Evolutionary conservation across 1,140 invertebrate species (phyloP).

Genomic region (Melipona quadrifasciata): DNA sequence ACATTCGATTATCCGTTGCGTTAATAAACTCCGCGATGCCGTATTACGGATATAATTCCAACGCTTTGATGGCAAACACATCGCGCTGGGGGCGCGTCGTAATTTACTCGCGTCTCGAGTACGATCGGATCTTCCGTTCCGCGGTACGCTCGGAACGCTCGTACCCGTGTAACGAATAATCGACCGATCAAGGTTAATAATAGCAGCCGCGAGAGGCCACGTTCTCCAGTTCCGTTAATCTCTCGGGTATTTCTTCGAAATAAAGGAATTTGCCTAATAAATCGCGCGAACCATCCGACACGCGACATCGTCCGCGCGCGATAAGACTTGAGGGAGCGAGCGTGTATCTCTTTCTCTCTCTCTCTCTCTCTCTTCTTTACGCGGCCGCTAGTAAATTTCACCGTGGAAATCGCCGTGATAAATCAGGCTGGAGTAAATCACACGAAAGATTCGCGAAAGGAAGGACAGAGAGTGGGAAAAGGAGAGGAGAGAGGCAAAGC

Average conservation of each 20-base stretch:
- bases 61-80: not conserved
- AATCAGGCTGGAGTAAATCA: constrained; percentile 35
- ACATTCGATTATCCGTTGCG: too few relatives aligned
- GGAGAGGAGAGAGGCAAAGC: too few relatives aligned
- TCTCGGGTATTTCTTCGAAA: not conserved
- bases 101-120: not conserved
- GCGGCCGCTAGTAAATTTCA: constrained; percentile 30
- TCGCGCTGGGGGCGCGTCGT: not conserved
- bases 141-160: not conserved
- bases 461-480: not conserved
- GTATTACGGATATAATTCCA: not conserved
- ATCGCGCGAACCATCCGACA: not conserved
- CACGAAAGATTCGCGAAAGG: constrained; percentile 29
- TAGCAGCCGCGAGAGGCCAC: too few relatives aligned
- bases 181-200: not conserved
- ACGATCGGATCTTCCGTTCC: not conserved
- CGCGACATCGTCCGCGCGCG: not conserved
- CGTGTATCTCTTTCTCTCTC: not conserved
- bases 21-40: too few relatives aligned
- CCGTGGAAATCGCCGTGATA: constrained; percentile 19
- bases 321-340: not conserved
- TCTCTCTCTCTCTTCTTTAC: too few relatives aligned
- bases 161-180: not conserved
- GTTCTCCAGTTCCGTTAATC: not conserved
- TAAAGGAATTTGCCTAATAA: constrained; percentile 22